Conservation (phyloP, 2,797 vertebrate species). For the Ambastaia sidthimunki region DNA sequence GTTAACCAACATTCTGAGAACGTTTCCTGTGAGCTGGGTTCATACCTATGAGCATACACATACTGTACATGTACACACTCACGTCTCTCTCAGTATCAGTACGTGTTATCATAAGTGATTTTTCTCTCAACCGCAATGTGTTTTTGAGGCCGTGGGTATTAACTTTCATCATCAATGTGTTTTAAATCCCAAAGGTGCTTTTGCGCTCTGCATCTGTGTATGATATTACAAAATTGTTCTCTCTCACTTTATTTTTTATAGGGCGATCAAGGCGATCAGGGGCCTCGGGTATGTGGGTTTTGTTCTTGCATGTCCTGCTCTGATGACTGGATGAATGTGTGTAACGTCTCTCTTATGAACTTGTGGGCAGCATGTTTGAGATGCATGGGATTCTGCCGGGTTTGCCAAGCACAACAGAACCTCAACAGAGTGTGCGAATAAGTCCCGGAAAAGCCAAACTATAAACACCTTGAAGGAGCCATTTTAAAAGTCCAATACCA, state of each 20-base stretch:
- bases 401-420: constrained; percentile 73
- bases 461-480: constrained; percentile 62
- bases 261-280: constrained; percentile 99
- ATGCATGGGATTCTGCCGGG: constrained; percentile 73
- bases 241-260: constrained; percentile 67
- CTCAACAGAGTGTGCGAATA: constrained; percentile 65
- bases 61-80: constrained; percentile 15
- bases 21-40: too few relatives aligned
- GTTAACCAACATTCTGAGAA: too few relatives aligned
- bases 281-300: constrained; percentile 92
- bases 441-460: constrained; percentile 56
- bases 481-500: constrained; percentile 40
- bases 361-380: constrained; percentile 72
- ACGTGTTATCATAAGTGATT: constrained; percentile 78
- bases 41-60: background rate
- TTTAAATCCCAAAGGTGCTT: constrained; percentile 67
- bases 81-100: constrained; percentile 67
- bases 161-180: constrained; percentile 71
- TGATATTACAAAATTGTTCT: constrained; percentile 52
- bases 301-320: constrained; percentile 52
- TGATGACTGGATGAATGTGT: constrained; percentile 70
- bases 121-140: constrained; percentile 69
- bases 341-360: constrained; percentile 62
- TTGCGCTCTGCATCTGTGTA: constrained; percentile 45
- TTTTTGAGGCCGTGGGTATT: constrained; percentile 70